A percentile compares a stretch with the other conserved stretches of the same genome.
Conservation (phyloP, 2,113 vertebrate species). For the Platysteira castanea region DNA sequence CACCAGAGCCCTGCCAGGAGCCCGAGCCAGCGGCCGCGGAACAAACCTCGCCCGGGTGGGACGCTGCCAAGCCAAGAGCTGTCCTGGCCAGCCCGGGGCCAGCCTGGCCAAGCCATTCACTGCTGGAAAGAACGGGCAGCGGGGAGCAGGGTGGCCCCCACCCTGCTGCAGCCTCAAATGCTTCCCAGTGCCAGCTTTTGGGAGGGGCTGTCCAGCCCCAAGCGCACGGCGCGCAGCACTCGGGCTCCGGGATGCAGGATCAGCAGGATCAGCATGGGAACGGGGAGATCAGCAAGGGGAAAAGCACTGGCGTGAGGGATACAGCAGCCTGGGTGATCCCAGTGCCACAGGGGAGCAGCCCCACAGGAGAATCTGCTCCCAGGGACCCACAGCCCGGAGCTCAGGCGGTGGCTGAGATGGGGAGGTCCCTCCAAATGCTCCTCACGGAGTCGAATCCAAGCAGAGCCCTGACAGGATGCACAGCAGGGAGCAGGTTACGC, state of each 20-base stretch:
- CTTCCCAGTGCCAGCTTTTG: neutral
- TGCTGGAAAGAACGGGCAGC: neutral
- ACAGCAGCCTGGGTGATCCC: neutral
- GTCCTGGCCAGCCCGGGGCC: neutral
- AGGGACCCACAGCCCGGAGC: rapidly evolving
- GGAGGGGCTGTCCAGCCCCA: neutral
- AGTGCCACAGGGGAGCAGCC: neutral
- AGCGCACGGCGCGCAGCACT: neutral
- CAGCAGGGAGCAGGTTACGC: slow-evolving; percentile 8
- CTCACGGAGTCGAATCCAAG: neutral
- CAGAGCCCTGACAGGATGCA: neutral
- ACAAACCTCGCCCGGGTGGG: neutral
- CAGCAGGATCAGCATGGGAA: rapidly evolving
- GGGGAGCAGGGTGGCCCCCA: neutral
- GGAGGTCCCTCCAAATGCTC: neutral
- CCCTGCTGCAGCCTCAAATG: neutral
- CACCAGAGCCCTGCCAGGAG: neutral
- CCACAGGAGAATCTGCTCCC: neutral
- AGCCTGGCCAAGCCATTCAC: neutral
- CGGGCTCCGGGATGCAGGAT: neutral
- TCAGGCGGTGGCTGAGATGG: neutral
- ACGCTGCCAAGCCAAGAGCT: neutral
- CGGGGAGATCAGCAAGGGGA: neutral
- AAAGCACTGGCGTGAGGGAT: rapidly evolving
- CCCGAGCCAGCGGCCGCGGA: neutral